Percentiles rank a stretch among this genome's conserved stretches.
These are phyloP conservation scores for Spongilla lacustris DNA, from an alignment of 37 sponge, comb jelly and placozoan genomes.

Conservation along the genomic window DNA sequence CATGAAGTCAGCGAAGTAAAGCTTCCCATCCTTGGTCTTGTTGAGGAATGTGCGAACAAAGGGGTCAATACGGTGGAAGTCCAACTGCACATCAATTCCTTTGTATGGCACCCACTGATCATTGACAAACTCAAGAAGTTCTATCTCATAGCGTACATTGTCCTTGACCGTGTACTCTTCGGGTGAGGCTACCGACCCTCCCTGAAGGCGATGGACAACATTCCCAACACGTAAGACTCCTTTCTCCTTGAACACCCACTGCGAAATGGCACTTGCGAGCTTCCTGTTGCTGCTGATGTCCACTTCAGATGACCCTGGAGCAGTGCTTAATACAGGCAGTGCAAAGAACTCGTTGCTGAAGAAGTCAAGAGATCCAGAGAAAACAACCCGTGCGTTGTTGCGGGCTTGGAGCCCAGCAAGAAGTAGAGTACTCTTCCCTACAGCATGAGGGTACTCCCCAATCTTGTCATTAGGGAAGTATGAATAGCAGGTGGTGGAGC, in stretches of 20 bases:
- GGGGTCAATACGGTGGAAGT: conserved; percentile 94
- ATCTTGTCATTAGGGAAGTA: conserved; percentile 74
- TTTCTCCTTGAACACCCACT: conserved; percentile 93
- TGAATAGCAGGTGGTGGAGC: conserved; percentile 86
- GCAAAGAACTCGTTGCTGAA: conserved; percentile 92
- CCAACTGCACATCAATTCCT: conserved; percentile 89
- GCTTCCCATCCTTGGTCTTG: conserved; percentile 49
- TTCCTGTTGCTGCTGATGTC: conserved; percentile 61
- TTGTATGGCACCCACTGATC: conserved; percentile 88
- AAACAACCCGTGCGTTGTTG: conserved; percentile 93
- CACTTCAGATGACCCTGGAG: conserved; percentile 47
- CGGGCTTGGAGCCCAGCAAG: conserved; percentile 95
- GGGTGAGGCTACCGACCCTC: conserved; percentile 45
- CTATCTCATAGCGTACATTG: conserved; percentile 69
- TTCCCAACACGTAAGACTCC: conserved; percentile 78
- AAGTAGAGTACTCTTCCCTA: conserved; percentile 88
- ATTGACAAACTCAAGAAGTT: conserved; percentile 79
- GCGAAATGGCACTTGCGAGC: conserved; percentile 53
- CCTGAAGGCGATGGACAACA: conserved; percentile 76
- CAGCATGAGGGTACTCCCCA: conserved; percentile 90
- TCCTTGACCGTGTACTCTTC: conserved; percentile 81
- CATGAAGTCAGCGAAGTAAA: conserved; percentile 63
- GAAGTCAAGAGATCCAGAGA: conserved; percentile 92
- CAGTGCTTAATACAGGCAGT: conserved; percentile 63
- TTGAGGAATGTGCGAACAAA: conserved; percentile 86